These are phyloP conservation scores for Myotis lucifugus DNA, from an alignment of 2,113 vertebrate genomes.

Conservation along the genomic window DNA sequence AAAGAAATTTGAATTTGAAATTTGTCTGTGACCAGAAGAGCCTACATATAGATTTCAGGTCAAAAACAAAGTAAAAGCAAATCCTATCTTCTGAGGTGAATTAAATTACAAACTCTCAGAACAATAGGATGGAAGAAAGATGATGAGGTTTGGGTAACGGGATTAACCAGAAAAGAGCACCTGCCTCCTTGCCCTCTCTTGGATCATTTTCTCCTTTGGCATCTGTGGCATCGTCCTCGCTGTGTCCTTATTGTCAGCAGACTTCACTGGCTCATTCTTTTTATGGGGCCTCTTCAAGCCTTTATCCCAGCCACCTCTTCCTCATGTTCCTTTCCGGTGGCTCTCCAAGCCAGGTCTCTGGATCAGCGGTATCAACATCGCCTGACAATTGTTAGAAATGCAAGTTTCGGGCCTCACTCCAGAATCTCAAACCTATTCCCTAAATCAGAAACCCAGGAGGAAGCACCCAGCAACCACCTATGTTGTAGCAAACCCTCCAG, in stretches of 20 bases:
- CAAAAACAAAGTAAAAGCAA: slow-evolving; percentile 70
- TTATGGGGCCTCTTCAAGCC: not conserved
- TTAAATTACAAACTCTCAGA: slow-evolving; percentile 62
- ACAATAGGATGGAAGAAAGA: slow-evolving; percentile 39
- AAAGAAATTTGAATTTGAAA: slow-evolving; percentile 71
- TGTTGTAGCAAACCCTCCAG: not conserved
- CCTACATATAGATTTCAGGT: slow-evolving; percentile 61
- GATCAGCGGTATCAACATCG: not conserved
- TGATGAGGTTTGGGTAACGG: slow-evolving; percentile 56
- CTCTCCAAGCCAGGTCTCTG: not conserved
- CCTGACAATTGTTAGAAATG: not conserved
- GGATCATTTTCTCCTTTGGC: not conserved
- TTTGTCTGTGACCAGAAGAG: slow-evolving; percentile 17
- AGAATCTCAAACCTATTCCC: not conserved
- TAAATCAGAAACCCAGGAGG: not conserved
- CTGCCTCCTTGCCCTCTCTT: not conserved
- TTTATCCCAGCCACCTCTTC: not conserved
- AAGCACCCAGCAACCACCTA: too few relatives aligned
- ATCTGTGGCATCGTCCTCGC: not conserved
- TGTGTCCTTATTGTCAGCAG: not conserved
- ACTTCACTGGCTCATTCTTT: not conserved
- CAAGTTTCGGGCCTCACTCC: not conserved
- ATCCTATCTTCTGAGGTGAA: slow-evolving; percentile 57
- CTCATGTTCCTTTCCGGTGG: not conserved
- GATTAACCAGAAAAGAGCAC: not conserved